These are phyloP conservation scores for Caenorhabditis macrosperma DNA, from an alignment of 2,888 invertebrate species.

Conservation along the genomic window DNA sequence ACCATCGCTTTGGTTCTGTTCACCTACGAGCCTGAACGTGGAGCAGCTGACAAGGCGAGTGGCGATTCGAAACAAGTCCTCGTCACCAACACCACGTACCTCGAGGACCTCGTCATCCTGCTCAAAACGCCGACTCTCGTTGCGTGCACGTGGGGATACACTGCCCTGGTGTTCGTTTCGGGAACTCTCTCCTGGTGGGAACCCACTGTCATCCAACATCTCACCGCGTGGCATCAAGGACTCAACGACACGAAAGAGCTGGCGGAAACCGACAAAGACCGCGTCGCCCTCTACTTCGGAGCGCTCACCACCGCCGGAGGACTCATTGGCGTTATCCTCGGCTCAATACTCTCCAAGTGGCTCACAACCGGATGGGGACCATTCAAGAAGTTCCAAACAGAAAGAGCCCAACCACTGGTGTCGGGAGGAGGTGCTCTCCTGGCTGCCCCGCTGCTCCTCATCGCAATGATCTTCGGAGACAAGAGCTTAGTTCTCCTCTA, in stretches of 20 bases:
- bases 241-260: slow-evolving; percentile 59
- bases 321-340: slow-evolving; percentile 91
- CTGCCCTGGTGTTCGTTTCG: slow-evolving; percentile 97
- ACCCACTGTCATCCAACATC: slow-evolving; percentile 72
- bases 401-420: slow-evolving; percentile 83
- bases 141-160: slow-evolving; percentile 93
- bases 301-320: slow-evolving; percentile 94
- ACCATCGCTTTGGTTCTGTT: slow-evolving; percentile 66
- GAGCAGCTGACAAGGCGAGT: slow-evolving; percentile 68
- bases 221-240: slow-evolving; percentile 62
- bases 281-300: slow-evolving; percentile 89
- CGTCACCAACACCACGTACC: slow-evolving; percentile 36
- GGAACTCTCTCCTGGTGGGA: slow-evolving; percentile 87
- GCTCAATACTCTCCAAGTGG: slow-evolving; percentile 86
- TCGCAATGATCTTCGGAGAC: slow-evolving; percentile 64
- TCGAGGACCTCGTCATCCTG: slow-evolving; percentile 50
- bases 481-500: slow-evolving; percentile 60
- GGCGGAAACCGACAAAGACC: slow-evolving; percentile 48
- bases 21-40: slow-evolving; percentile 75
- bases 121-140: slow-evolving; percentile 89
- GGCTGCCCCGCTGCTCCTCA: slow-evolving; percentile 85
- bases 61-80: slow-evolving; percentile 32
- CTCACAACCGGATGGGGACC: slow-evolving; percentile 57
- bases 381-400: slow-evolving; percentile 61
- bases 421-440: slow-evolving; percentile 91